Conservation (phyloP, 1,140 invertebrate genomes). For the Hestina assimilis region DNA sequence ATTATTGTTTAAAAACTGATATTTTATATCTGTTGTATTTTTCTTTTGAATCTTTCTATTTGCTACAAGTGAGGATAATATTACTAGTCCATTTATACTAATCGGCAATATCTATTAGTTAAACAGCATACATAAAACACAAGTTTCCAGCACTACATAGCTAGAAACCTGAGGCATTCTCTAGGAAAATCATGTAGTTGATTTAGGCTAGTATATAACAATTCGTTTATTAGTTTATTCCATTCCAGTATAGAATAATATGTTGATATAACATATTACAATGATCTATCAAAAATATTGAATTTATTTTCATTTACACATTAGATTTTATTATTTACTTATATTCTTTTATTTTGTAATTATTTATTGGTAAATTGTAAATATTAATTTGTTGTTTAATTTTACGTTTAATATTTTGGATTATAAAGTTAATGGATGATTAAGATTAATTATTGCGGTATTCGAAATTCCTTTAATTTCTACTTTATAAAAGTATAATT, state of each 20-base stretch:
- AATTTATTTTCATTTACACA: constrained; percentile 38
- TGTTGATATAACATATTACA: constrained; percentile 29
- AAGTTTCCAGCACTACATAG: not conserved
- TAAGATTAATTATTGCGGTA: constrained; percentile 26
- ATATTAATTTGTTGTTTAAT: constrained; percentile 76
- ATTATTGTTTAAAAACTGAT: too few species aligned
- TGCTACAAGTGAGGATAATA: not conserved
- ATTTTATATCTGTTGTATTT: too few species aligned
- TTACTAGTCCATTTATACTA: not conserved
- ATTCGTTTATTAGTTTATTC: constrained; percentile 34
- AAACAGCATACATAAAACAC: not conserved
- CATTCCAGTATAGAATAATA: constrained; percentile 46
- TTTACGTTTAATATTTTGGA: constrained; percentile 51
- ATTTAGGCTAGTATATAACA: constrained; percentile 27
- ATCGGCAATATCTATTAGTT: not conserved
- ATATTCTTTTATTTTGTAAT: constrained; percentile 53
- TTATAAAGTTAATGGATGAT: not conserved
- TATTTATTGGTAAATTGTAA: constrained; percentile 74
- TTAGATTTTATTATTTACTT: constrained; percentile 43
- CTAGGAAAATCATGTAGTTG: constrained; percentile 31
- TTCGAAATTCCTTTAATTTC: constrained; percentile 34
- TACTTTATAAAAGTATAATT: constrained; percentile 42
- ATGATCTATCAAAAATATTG: constrained; percentile 30
- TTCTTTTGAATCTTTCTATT: too few species aligned
- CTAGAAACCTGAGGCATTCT: constrained; percentile 2